Base-by-base conservation (phyloP, 2,888 invertebrate species). In the Molanna angustata region DNA sequence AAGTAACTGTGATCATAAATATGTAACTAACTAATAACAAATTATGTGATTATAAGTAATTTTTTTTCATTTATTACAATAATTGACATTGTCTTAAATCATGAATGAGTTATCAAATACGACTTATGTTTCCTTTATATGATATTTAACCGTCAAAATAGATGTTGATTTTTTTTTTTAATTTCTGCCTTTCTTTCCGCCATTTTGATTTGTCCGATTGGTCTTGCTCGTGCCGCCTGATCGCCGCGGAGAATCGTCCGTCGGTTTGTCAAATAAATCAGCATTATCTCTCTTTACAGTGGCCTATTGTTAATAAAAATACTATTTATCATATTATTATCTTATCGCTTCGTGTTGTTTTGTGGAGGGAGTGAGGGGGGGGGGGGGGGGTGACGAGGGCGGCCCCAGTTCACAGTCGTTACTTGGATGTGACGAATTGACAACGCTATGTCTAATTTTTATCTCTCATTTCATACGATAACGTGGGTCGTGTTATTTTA, bases 211-310 rank as follows among this genome's bases (percentile, higher is more conserved):
- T n/a, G n/a, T n/a, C n/a, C n/a, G n/a, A 57, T 57, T 54, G 47
- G 53, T 19, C 33, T 40, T 48, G 53, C 57, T 39, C 44, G 52
- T 57, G 57, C 27, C 44, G 33, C 17, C 17, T 52, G 49, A 52
- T 52, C 45, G 42, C 49, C 73, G 72, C 72, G 74, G 68, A 75
- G 70, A 76, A 76, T 76, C 71, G 73, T 72, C 69, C 74, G 70
- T 67, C 71, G 73, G 66, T 66, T 68, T 71, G 66, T 68, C 70
- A 68, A 69, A 76, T 77, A 77, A 77, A 76, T 76, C 76, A 76
- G 76, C 69, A 75, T 77, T 76, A 77, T 77, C 76, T 76, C 27
- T 49, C 41, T 57, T 49, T 55, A 45, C 20, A 27, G 43, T 20
- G 14, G n/a, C 13, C 22, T 6, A 43, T 22, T 16, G 27, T 43